Evolutionary conservation across 35 echinoderm and acorn worm genomes (phyloP), one percentile per base, ranked within the genome.

Genomic region (Strongylocentrotus purpuratus): DNA sequence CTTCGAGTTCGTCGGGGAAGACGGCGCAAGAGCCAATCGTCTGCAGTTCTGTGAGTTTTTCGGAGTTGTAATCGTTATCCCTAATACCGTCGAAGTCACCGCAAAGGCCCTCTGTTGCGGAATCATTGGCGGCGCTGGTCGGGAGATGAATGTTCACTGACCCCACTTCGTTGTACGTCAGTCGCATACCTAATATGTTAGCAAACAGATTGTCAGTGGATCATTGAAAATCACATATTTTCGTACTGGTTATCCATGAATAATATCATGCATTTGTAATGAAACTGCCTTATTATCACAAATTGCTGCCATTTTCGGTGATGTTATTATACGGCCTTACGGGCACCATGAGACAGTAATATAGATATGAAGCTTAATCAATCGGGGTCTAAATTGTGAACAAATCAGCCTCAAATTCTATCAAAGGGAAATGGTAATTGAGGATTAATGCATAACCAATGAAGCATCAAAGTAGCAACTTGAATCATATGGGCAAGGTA

Each of bases 81-180:
- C 88, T 15, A 33, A 92, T 46, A 33, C 20, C 6, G 88, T 95
- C 47, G 95, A 45, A 95, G 95, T 95, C 92, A 31, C 95, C 95
- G 25, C 95, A 95, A 31, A 95, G 41, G 22, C 95, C 95, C 22
- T 0, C 41, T n/a, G 55, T 92, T 14, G 28, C 0, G 18, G 46
- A 15, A 46, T 93, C 91, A 13, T 91, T 91, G 48, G 48, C 91
- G 5, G 46, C 91, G 22, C 91, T 93, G 45, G 7, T 4, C 11
- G 91, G 91, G 4, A 93, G 91, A 32, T 93, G 91, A 33, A 93
- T 58, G n/a, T 55, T 93, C 5, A 93, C 46, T 47, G 91, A 33
- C 13, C 48, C 89, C 33, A 41, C 48, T 22, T 58, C 91, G n/a
- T 50, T 14, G 46, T 28, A 50, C 31, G 48, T 93, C 10, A 93